phyloP scores from a whole-genome alignment of 2,888 invertebrate species.

The Acanthosepion pharaonis region DNA sequence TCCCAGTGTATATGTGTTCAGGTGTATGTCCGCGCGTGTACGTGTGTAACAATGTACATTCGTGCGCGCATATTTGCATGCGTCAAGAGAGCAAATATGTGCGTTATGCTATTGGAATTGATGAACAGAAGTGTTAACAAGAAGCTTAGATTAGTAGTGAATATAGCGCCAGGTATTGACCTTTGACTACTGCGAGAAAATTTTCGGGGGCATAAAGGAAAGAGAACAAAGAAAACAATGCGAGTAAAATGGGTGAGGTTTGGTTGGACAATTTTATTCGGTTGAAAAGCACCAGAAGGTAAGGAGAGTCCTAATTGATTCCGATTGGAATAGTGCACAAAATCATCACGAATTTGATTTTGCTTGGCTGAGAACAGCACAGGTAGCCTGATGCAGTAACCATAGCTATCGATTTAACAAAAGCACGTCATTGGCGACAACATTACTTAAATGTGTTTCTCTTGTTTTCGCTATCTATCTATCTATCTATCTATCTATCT shows the following conservation, averaged over 20 bases:
- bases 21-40: neutral
- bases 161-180: neutral
- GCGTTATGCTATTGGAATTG: neutral
- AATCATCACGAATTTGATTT: slow-evolving; percentile 18
- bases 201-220: neutral
- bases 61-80: neutral
- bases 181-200: neutral
- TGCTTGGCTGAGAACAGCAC: neutral
- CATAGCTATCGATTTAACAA: neutral
- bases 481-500: neutral
- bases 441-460: neutral
- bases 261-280: neutral
- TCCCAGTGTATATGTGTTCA: neutral
- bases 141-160: slow-evolving; percentile 33
- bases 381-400: neutral
- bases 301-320: neutral
- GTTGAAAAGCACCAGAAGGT: slow-evolving; percentile 12
- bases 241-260: neutral
- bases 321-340: neutral
- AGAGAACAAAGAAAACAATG: neutral
- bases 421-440: neutral
- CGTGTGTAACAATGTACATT: too few relatives aligned
- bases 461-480: neutral
- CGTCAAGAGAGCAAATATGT: neutral
- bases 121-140: neutral